Conservation (phyloP, 2,113 vertebrate species). For the Glaucomys volans region DNA sequence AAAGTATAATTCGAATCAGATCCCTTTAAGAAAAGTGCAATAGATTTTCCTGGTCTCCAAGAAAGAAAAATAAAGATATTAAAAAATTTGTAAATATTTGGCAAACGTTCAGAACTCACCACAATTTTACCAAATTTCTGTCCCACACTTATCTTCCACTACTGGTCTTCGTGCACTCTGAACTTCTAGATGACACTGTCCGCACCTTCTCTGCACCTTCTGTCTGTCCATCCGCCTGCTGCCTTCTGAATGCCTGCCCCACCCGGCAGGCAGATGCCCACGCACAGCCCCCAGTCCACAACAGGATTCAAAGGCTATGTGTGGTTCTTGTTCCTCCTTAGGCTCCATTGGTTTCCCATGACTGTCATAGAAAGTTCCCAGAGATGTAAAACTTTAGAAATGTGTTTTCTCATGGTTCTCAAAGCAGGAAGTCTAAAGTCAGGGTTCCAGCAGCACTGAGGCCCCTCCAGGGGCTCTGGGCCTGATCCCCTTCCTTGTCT, state of each 20-base stretch:
- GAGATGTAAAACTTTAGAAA: not conserved
- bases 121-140: not conserved
- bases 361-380: not conserved
- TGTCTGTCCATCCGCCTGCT: not conserved
- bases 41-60: not conserved
- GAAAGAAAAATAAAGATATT: not conserved
- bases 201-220: not conserved
- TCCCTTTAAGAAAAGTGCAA: not conserved
- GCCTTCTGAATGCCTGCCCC: no score
- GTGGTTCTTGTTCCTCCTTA: not conserved
- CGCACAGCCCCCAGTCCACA: no score
- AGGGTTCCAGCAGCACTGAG: not conserved
- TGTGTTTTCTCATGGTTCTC: not conserved
- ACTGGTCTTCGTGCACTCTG: not conserved
- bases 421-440: not conserved
- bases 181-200: fast-evolving
- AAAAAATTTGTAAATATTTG: not conserved
- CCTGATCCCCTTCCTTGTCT: not conserved
- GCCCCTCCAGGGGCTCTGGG: not conserved
- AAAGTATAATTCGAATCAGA: not conserved
- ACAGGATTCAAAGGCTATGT: not conserved
- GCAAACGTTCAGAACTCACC: not conserved
- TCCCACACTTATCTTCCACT: not conserved
- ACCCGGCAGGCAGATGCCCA: no score
- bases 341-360: not conserved